Conservation (phyloP, 2,888 invertebrate genomes). For the Cyrtodaria siliqua region DNA sequence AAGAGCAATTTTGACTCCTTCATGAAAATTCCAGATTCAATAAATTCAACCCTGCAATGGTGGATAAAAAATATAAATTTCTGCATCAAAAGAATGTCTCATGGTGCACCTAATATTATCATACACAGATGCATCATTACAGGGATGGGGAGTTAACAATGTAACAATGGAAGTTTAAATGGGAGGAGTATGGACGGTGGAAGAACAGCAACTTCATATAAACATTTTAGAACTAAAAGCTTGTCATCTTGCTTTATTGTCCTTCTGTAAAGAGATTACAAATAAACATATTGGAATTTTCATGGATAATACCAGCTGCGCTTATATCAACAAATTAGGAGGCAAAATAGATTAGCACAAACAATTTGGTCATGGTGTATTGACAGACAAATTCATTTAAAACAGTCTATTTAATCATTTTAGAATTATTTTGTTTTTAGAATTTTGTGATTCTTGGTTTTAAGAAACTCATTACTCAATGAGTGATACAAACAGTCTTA, state of each 20-base stretch:
- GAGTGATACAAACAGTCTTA: no score
- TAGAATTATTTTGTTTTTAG: no score
- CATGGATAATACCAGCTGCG: slow-evolving; percentile 40
- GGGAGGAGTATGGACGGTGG: slow-evolving; percentile 28
- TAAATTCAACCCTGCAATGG: no score
- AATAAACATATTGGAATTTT: slow-evolving; percentile 23
- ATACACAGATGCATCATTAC: slow-evolving; percentile 11
- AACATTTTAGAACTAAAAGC: slow-evolving; percentile 47
- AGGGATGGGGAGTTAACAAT: slow-evolving; percentile 23
- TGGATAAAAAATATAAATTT: background rate
- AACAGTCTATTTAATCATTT: no score
- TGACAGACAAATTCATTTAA: slow-evolving; percentile 15
- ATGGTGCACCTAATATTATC: slow-evolving; percentile 10
- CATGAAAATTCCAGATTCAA: no score
- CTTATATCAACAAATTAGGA: slow-evolving; percentile 51
- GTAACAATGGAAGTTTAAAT: background rate
- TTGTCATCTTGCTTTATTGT: slow-evolving; percentile 12
- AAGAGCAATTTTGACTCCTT: no score
- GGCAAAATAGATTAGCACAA: slow-evolving; percentile 36
- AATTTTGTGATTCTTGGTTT: no score
- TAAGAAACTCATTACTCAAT: no score
- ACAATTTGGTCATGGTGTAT: slow-evolving; percentile 44
- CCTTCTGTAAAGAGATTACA: slow-evolving; percentile 15
- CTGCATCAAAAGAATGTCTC: background rate
- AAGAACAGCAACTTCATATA: slow-evolving; percentile 32